These are phyloP conservation scores for Hypanus sabinus DNA, from an alignment of 2,113 vertebrate genomes.

Conservation along the genomic window DNA sequence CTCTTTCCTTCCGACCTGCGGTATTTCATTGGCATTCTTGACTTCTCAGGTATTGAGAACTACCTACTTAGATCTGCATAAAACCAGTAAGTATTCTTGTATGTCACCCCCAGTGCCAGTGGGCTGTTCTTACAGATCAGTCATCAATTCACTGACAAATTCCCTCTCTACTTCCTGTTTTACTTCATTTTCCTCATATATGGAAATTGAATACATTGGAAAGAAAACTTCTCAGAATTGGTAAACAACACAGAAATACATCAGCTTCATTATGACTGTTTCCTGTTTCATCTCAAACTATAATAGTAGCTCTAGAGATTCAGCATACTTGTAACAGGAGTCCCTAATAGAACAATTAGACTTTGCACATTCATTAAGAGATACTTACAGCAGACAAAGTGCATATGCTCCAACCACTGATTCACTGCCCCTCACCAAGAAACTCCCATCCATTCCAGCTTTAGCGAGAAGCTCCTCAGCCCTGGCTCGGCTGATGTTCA, in stretches of 20 bases:
- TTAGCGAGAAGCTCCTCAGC: conserved; percentile 73
- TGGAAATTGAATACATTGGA: not conserved
- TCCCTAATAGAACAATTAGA: not conserved
- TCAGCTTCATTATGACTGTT: not conserved
- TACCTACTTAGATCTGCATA: not conserved
- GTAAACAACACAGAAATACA: not conserved
- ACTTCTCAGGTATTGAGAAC: not conserved
- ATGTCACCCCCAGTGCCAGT: not conserved
- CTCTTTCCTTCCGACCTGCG: not conserved
- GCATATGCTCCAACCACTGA: conserved; percentile 77
- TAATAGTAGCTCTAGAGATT: not conserved
- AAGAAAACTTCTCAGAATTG: not conserved
- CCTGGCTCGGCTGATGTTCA: conserved; percentile 72
- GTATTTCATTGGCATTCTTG: not conserved
- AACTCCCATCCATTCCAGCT: conserved; percentile 73
- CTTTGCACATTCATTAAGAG: rapidly evolving
- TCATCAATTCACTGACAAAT: not conserved
- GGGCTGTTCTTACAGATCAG: not conserved
- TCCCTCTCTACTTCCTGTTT: not conserved
- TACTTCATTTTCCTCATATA: not conserved
- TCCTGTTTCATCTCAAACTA: not conserved
- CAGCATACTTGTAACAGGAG: not conserved
- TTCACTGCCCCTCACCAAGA: conserved; percentile 79
- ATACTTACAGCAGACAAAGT: conserved; percentile 76
- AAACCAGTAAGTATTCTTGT: not conserved